These are phyloP conservation scores for Callithrix jacchus DNA, from an alignment of 2,113 vertebrate genomes.

Conservation along the genomic window DNA sequence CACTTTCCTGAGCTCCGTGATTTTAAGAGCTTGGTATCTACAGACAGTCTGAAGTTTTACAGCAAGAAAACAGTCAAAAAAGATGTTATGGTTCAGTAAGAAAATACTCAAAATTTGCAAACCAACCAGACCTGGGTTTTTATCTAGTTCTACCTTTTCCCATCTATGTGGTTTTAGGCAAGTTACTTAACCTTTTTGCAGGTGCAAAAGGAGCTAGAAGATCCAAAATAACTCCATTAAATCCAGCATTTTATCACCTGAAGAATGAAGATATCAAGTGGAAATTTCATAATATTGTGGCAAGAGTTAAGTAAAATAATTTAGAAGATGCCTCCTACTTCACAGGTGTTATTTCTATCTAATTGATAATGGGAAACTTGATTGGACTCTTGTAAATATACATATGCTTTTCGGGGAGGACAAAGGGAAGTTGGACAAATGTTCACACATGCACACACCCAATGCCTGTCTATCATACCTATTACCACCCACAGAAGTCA, in stretches of 20 bases:
- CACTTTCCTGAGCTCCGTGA: background rate
- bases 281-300: background rate
- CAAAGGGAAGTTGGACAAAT: background rate
- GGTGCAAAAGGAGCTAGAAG: too few species aligned
- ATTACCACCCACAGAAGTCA: background rate
- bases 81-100: background rate
- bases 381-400: background rate
- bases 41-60: background rate
- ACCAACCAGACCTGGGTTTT: background rate
- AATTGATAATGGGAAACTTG: background rate
- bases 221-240: background rate
- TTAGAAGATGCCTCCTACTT: background rate
- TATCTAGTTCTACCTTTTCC: background rate
- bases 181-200: background rate
- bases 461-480: background rate
- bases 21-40: background rate
- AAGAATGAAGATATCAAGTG: background rate
- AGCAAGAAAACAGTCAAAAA: background rate
- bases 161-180: background rate
- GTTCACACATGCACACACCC: accelerated
- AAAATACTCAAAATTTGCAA: background rate
- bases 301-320: background rate
- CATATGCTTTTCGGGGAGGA: background rate
- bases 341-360: background rate
- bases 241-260: background rate